These are phyloP conservation scores for Pentalonia nigronervosa DNA, from an alignment of 1,140 invertebrate genomes.

Conservation along the genomic window DNA sequence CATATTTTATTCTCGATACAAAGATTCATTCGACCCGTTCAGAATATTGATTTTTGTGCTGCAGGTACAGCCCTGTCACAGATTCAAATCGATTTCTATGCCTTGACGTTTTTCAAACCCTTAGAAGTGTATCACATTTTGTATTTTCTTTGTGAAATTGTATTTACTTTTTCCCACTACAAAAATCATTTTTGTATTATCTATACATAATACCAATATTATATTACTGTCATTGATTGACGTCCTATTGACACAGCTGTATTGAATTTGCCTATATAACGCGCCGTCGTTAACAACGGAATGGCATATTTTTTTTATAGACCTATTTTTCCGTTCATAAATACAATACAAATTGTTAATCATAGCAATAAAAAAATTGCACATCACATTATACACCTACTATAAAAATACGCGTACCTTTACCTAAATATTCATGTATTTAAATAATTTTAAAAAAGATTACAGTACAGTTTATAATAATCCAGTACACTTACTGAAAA, in stretches of 20 bases:
- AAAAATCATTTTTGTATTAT: not conserved
- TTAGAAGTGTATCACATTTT: not conserved
- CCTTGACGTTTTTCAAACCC: not conserved
- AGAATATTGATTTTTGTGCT: not conserved
- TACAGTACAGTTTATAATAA: not conserved
- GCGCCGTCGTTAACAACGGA: not conserved
- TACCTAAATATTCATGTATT: not conserved
- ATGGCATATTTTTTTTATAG: not conserved
- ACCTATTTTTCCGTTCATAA: not conserved
- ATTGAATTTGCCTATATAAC: constrained; percentile 35
- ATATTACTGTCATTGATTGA: constrained; percentile 17
- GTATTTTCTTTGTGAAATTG: not conserved
- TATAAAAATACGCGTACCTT: not conserved
- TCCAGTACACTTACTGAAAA: not conserved
- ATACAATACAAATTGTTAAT: not conserved
- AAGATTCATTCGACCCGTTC: not conserved
- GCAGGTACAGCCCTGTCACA: not conserved
- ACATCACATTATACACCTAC: not conserved
- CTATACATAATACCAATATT: not conserved
- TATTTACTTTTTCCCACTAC: not conserved
- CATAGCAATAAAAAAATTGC: not conserved
- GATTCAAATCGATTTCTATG: not conserved
- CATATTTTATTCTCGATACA: not conserved
- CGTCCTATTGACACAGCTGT: not conserved
- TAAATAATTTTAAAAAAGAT: not conserved